Evolutionary conservation across 1,140 invertebrate genomes (phyloP).

Genomic region (Orius insidiosus): DNA sequence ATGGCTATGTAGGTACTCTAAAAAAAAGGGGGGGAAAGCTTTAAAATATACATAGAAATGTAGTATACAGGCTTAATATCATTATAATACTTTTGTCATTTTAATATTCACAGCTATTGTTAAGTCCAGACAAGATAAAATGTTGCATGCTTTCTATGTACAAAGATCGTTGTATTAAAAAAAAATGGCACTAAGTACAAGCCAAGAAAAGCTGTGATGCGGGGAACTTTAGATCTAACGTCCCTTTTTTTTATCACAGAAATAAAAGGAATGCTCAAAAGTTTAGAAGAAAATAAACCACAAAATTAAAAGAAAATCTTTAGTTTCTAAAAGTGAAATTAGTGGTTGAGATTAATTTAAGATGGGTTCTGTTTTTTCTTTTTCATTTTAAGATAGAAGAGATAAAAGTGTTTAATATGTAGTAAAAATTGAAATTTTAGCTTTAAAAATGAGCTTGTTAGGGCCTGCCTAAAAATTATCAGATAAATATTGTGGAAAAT

Average conservation of each 20-base stretch:
- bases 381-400: no score
- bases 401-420: no score
- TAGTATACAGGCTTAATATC: constrained; percentile 2
- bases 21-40: constrained; percentile 7
- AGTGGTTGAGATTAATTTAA: neutral
- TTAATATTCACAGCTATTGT: neutral
- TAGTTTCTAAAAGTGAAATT: neutral
- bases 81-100: neutral
- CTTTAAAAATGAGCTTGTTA: no score
- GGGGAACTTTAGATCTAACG: neutral
- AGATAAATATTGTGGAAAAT: no score
- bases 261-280: neutral
- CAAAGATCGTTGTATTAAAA: neutral
- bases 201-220: neutral
- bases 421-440: no score
- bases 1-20: no score
- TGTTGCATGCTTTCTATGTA: neutral
- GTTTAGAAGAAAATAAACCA: no score
- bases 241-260: constrained; percentile 3
- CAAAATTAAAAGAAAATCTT: no score
- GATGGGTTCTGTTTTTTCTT: neutral
- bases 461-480: no score
- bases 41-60: constrained; percentile 4
- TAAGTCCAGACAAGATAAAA: constrained; percentile 2
- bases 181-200: constrained; percentile 1